Conservation (phyloP, 2,888 invertebrate genomes). For the Chaitophorus viminalis region DNA sequence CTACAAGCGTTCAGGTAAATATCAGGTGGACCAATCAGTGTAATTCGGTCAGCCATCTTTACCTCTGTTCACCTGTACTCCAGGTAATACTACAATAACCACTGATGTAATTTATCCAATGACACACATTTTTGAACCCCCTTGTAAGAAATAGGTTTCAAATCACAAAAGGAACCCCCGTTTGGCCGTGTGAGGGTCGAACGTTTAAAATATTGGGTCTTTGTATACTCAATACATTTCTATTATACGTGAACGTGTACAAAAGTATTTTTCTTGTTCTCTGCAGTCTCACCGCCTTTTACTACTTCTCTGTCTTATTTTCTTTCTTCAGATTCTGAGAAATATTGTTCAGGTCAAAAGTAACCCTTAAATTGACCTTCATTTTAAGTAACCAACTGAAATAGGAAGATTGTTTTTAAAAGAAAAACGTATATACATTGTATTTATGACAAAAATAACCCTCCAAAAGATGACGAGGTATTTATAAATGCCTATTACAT, state of each 20-base stretch:
- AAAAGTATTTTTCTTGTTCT: neutral
- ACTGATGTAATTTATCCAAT: conserved; percentile 27
- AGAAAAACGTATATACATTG: neutral
- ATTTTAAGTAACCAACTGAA: neutral
- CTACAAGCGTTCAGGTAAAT: neutral
- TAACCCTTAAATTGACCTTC: conserved; percentile 47
- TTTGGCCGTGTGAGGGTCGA: neutral
- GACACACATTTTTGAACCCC: conserved; percentile 47
- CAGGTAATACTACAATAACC: neutral
- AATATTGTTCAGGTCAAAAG: conserved; percentile 44
- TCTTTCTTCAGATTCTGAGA: conserved; percentile 22
- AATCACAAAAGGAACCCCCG: conserved; percentile 47
- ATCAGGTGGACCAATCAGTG: conserved; percentile 51
- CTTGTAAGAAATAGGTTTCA: conserved; percentile 21
- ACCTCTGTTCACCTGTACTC: conserved; percentile 30
- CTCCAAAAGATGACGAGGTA: too few relatives aligned
- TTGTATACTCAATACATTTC: conserved; percentile 17
- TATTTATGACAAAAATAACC: neutral
- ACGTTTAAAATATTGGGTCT: neutral
- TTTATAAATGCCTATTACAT: neutral
- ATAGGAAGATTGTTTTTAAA: neutral
- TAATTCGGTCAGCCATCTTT: conserved; percentile 46
- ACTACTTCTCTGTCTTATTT: neutral
- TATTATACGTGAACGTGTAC: neutral
- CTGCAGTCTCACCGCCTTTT: neutral